Percentiles rank a stretch among this genome's conserved stretches.
phyloP scores from a whole-genome alignment of 1,140 invertebrate genomes.

The Panonychus citri region DNA sequence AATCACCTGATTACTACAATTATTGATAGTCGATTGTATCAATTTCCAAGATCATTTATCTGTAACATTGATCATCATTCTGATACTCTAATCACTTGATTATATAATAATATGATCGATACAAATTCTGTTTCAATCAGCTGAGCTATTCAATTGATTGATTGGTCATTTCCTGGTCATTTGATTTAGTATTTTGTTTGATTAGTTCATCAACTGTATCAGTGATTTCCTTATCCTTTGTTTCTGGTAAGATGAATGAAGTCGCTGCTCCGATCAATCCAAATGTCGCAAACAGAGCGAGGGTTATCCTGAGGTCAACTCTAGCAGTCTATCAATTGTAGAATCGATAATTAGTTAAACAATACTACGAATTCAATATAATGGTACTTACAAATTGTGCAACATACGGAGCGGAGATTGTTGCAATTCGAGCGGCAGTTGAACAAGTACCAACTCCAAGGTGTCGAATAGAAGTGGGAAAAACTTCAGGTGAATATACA shows the following conservation, averaged over 20 bases:
- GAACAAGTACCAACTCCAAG: conserved; percentile 20
- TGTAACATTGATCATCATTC: no score
- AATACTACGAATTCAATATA: no score
- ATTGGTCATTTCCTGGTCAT: not conserved
- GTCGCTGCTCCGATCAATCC: not conserved
- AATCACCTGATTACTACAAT: no score
- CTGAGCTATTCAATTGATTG: not conserved
- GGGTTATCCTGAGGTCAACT: not conserved
- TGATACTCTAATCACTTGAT: no score
- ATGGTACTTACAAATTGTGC: conserved; percentile 26
- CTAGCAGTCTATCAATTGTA: not conserved
- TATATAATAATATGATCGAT: no score
- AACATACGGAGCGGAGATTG: conserved; percentile 25
- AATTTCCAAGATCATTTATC: no score
- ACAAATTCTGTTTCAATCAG: no score
- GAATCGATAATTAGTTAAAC: no score
- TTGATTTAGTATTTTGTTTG: no score
- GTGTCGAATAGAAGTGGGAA: conserved; percentile 37
- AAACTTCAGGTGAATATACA: conserved; percentile 55
- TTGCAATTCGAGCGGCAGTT: conserved; percentile 20
- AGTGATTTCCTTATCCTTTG: not conserved
- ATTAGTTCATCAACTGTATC: not conserved
- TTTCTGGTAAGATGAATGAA: not conserved
- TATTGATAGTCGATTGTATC: no score
- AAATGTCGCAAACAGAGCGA: not conserved